phyloP scores from a whole-genome alignment of 1,140 invertebrate species.

The Drosophila orosa region DNA sequence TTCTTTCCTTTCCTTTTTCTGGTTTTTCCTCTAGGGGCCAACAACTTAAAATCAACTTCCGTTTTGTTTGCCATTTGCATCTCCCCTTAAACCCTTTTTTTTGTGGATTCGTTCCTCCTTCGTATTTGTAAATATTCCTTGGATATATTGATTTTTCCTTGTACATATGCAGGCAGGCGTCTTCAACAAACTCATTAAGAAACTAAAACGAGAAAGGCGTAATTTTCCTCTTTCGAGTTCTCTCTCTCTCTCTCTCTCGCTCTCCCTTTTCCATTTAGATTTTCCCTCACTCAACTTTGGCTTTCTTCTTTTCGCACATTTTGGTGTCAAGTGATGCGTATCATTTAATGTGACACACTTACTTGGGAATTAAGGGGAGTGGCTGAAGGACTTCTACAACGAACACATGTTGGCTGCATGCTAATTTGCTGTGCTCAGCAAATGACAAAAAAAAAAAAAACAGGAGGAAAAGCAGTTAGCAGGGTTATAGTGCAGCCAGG shows the following conservation, averaged over 20 bases:
- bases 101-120: neutral
- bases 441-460: slow-evolving; percentile 47
- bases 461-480: slow-evolving; percentile 11
- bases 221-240: neutral
- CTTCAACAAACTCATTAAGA: slow-evolving; percentile 39
- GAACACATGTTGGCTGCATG: slow-evolving; percentile 74
- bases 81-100: neutral
- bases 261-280: neutral
- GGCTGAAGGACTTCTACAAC: neutral
- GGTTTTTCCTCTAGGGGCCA: slow-evolving; percentile 12
- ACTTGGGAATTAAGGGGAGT: slow-evolving; percentile 6
- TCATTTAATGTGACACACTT: slow-evolving; percentile 81
- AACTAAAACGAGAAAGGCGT: slow-evolving; percentile 15
- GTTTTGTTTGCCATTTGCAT: slow-evolving; percentile 35
- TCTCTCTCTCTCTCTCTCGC: too few species aligned
- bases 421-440: slow-evolving; percentile 72
- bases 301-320: slow-evolving; percentile 50
- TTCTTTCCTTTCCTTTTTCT: neutral
- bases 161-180: neutral
- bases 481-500: neutral
- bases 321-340: slow-evolving; percentile 81
- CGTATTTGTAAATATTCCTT: slow-evolving; percentile 9
- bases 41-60: slow-evolving; percentile 49
- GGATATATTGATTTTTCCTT: slow-evolving; percentile 37
- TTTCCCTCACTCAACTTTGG: neutral